Evolutionary conservation across 2,888 invertebrate species (phyloP).

Genomic region (Hecatera dysodea): DNA sequence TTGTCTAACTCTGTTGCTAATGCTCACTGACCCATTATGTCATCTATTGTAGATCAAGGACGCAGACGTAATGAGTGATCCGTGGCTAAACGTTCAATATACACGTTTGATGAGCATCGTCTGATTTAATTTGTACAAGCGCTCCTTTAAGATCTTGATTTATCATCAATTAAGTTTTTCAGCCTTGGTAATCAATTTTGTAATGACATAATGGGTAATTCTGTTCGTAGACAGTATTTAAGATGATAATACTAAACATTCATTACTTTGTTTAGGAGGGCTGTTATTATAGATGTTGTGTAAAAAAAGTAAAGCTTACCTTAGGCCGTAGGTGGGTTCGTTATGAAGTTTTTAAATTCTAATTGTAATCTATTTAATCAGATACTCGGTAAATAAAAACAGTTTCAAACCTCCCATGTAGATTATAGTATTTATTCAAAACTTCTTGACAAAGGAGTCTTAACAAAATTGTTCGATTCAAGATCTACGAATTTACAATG

Average conservation of each 20-base stretch:
- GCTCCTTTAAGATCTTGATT: conserved; percentile 35
- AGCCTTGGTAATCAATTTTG: conserved; percentile 39
- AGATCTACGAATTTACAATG: conserved; percentile 26
- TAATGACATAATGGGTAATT: conserved; percentile 26
- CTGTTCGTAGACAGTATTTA: conserved; percentile 8
- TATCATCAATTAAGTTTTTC: conserved; percentile 47
- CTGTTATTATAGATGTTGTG: background rate
- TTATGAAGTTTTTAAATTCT: background rate
- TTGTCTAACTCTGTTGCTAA: conserved; percentile 56
- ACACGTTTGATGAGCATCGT: conserved; percentile 40
- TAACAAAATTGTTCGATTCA: conserved; percentile 10
- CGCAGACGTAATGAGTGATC: conserved; percentile 70
- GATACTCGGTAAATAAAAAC: background rate
- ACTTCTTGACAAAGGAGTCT: conserved; percentile 5
- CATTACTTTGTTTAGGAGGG: background rate
- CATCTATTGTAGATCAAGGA: conserved; percentile 73
- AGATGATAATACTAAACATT: background rate
- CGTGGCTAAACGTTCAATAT: conserved; percentile 60
- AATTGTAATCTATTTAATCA: background rate
- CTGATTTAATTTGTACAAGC: conserved; percentile 42
- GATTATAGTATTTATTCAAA: conserved; percentile 2
- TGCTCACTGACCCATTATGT: conserved; percentile 67
- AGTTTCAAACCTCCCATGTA: background rate
- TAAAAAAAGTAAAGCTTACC: background rate
- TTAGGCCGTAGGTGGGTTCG: no score